phyloP scores from a whole-genome alignment of 2,888 invertebrate genomes.

The Hyles lineata region DNA sequence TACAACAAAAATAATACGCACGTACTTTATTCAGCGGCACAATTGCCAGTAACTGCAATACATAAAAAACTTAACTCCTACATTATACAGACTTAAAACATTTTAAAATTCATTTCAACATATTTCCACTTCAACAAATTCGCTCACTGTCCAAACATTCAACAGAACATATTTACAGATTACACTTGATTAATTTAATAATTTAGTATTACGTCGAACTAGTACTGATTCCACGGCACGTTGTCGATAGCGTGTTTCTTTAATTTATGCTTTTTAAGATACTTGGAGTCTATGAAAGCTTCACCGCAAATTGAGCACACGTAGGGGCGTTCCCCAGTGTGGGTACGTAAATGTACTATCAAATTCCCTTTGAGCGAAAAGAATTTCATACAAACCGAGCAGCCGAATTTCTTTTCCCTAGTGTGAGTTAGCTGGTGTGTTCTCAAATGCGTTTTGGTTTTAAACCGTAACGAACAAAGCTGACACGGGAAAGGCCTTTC shows the following conservation, averaged over 20 bases:
- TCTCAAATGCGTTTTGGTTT: constrained; percentile 79
- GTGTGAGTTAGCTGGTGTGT: constrained; percentile 82
- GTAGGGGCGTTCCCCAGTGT: constrained; percentile 82
- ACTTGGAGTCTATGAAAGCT: constrained; percentile 82
- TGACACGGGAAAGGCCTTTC: constrained; percentile 78
- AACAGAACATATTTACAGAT: constrained; percentile 4
- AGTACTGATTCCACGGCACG: constrained; percentile 76
- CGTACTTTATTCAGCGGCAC: not conserved
- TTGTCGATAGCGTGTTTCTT: constrained; percentile 77
- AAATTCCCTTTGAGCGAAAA: constrained; percentile 81
- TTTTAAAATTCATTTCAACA: not conserved
- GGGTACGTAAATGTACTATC: constrained; percentile 79
- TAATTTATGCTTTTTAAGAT: constrained; percentile 80
- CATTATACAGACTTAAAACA: not conserved
- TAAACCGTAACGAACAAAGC: constrained; percentile 74
- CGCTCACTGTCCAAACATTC: not conserved
- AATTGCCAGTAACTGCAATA: not conserved
- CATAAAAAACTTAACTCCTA: constrained; percentile 7
- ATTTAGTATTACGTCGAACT: not conserved
- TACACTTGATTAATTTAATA: constrained; percentile 14
- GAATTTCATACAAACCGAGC: constrained; percentile 82
- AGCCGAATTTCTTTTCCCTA: constrained; percentile 81
- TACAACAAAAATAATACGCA: not conserved
- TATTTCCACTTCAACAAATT: not conserved
- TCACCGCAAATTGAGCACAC: constrained; percentile 76